Base-by-base conservation (phyloP, 2,888 invertebrate genomes). In the Eupithecia vulgata region DNA sequence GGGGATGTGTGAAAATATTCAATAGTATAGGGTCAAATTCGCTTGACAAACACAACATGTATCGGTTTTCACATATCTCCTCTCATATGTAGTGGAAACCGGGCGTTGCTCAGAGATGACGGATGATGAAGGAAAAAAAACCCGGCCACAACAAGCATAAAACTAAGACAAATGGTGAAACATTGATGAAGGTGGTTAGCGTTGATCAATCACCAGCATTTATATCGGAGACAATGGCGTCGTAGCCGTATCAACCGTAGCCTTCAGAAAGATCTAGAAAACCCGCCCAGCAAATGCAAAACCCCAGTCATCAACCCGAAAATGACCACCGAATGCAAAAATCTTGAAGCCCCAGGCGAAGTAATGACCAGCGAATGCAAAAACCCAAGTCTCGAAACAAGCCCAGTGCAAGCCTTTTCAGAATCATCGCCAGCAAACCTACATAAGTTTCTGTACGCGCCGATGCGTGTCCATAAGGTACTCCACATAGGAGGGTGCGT, bases 381-480 rank as follows among this genome's bases (percentile, higher is more conserved):
- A 37, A 35, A n/a, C 35, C 61, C 48, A n/a, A 17, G 1, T n/a
- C 4, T 42, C 48, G n/a, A 48, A 52, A 52, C 21, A 52, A 52
- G 52, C 52, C 52, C 52, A 52, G 52, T 52, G 48, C 48, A 21
- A 52, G 12, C 21, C 52, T 1, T 3, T 48, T n/a, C 48, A 52
- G 52, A 21, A 52, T 52, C 5, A 57, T 25, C 8, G 57, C 25
- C 25, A 25, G 57, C 70, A 70, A 67, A 75, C 75, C 75, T 75
- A 75, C 8, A 72, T 72, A 72, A 93, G 82, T 74, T 88, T 88
- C 84, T 91, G 91, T 86, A 99, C 99, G 94, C 98, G 98, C 95
- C 98, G 98, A 95, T 99, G 99, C 95, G 98, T 97, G 90, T 98
- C 97, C 95, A 99, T 99, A 81, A 99, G 96, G 91, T 97, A 98